Conservation (phyloP, 2,888 invertebrate species). For the Clitarchus hookeri region DNA sequence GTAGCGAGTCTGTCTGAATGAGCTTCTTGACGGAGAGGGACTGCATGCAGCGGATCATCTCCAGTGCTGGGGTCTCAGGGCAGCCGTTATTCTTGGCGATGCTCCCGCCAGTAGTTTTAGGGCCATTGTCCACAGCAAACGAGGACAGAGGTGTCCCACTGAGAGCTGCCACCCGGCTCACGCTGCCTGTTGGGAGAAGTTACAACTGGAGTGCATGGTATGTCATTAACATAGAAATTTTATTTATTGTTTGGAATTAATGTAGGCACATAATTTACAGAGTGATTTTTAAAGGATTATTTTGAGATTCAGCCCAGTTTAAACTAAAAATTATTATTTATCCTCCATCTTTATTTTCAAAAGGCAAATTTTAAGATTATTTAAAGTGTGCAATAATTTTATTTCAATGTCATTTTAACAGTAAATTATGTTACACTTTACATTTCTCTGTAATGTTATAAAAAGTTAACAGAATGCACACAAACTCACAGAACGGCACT, state of each 20-base stretch:
- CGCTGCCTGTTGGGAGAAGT: background rate
- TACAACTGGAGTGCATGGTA: conserved; percentile 49
- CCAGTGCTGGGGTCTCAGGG: conserved; percentile 61
- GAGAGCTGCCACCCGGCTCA: conserved; percentile 71
- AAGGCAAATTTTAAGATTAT: too few relatives aligned
- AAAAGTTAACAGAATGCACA: too few relatives aligned
- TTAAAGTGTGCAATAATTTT: too few relatives aligned
- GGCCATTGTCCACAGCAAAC: conserved; percentile 69
- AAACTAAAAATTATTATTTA: background rate
- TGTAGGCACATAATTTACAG: background rate
- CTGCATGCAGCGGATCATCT: conserved; percentile 70
- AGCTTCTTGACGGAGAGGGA: conserved; percentile 54
- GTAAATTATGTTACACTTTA: too few relatives aligned
- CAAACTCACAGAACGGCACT: too few relatives aligned
- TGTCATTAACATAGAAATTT: background rate
- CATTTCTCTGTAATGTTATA: too few relatives aligned
- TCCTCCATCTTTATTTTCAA: too few relatives aligned
- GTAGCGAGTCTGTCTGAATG: conserved; percentile 54
- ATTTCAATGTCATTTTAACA: too few relatives aligned
- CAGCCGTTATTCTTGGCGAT: conserved; percentile 69
- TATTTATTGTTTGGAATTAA: background rate
- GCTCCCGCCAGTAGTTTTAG: conserved; percentile 63
- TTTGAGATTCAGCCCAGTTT: background rate
- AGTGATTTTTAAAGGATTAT: background rate
- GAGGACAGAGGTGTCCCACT: conserved; percentile 76